These are phyloP conservation scores for Phortica magna DNA, from an alignment of 2,888 invertebrate species.

Conservation along the genomic window DNA sequence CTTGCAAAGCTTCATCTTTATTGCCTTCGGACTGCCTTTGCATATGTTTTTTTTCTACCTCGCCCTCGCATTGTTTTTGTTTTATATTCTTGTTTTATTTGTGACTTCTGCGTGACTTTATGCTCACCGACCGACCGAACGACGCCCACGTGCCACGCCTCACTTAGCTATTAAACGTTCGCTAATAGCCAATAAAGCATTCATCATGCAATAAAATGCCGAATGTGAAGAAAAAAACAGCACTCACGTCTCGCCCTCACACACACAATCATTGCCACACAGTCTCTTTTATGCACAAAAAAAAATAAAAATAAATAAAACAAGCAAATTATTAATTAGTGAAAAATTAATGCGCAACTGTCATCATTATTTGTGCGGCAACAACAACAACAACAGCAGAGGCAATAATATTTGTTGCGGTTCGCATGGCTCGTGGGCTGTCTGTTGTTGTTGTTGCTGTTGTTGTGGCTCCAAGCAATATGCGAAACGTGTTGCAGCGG, in stretches of 20 bases:
- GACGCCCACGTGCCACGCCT: constrained; percentile 54
- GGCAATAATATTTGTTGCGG: constrained; percentile 7
- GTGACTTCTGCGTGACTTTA: constrained; percentile 68
- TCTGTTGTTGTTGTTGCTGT: not conserved
- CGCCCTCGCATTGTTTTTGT: not conserved
- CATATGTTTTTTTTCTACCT: not conserved
- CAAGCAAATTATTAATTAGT: constrained; percentile 70
- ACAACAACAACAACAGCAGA: constrained; percentile 1
- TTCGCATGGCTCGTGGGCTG: not conserved
- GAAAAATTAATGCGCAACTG: constrained; percentile 68
- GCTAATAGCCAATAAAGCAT: constrained; percentile 73
- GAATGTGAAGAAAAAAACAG: constrained; percentile 36
- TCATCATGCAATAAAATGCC: constrained; percentile 40
- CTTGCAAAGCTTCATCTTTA: not conserved
- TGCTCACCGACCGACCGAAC: constrained; percentile 54
- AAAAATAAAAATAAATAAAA: constrained; percentile 28
- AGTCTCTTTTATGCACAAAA: not conserved
- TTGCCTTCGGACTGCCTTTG: not conserved
- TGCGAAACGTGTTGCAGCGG: too few relatives aligned
- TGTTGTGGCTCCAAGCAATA: too few relatives aligned
- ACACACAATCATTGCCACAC: not conserved
- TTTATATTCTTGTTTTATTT: constrained; percentile 51
- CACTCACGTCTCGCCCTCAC: not conserved
- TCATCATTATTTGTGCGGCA: constrained; percentile 61
- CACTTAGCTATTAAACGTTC: constrained; percentile 70